Evolutionary conservation across 2,888 invertebrate species (phyloP).

Genomic region (Chrysotoxum bicinctum): DNA sequence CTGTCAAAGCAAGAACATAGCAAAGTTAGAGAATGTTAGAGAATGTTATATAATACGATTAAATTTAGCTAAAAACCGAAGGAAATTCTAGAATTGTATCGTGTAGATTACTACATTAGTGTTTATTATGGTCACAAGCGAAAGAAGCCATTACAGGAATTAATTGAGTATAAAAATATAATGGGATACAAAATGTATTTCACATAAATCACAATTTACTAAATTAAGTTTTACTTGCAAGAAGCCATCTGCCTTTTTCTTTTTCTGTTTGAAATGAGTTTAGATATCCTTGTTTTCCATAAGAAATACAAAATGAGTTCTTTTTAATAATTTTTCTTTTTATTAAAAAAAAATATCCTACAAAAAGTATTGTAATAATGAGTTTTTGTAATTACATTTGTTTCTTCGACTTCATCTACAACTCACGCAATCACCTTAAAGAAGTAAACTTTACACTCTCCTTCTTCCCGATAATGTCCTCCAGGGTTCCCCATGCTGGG

Average conservation of each 20-base stretch:
- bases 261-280: background rate
- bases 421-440: background rate
- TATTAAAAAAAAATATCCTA: background rate
- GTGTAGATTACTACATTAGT: no score
- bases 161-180: background rate
- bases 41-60: no score
- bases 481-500: background rate
- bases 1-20: no score
- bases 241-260: background rate
- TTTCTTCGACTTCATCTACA: slow-evolving; percentile 42
- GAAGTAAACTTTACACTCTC: slow-evolving; percentile 33
- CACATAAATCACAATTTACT: background rate
- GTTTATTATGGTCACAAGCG: no score
- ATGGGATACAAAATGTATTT: background rate
- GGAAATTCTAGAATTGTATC: no score
- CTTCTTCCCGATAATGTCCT: slow-evolving; percentile 2
- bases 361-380: slow-evolving; percentile 63
- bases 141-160: no score
- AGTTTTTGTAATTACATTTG: slow-evolving; percentile 71
- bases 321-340: background rate
- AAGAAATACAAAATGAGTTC: background rate
- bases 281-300: background rate
- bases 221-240: background rate
- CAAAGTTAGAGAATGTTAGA: no score
- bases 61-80: no score